Conservation (phyloP, 2,797 vertebrate species). For the Malacoraja senta region DNA sequence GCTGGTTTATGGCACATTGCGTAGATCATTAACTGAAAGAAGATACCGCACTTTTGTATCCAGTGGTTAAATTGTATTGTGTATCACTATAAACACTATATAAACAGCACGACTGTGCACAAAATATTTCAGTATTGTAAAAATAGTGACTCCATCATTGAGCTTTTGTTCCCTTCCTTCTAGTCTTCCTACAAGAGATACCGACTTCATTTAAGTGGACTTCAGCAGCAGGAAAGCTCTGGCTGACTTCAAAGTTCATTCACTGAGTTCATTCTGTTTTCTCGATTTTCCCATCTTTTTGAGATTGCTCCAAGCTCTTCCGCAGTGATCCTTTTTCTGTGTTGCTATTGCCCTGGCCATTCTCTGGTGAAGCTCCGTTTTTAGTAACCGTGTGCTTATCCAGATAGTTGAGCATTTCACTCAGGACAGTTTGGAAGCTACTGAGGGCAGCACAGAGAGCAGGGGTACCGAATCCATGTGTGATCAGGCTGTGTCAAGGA, state of each 20-base stretch:
- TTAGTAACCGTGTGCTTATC: conserved; percentile 90
- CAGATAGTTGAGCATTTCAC: conserved; percentile 99
- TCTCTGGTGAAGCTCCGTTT: conserved; percentile 72
- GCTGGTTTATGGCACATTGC: neutral
- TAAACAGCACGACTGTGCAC: conserved; percentile 56
- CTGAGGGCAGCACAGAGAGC: conserved; percentile 96
- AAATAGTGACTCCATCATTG: conserved; percentile 15
- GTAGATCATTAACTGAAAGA: conserved; percentile 39
- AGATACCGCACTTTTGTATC: conserved; percentile 53
- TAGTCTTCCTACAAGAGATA: conserved; percentile 22
- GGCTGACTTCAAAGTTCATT: conserved; percentile 52
- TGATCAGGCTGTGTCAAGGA: conserved; percentile 76
- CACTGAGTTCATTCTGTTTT: conserved; percentile 86
- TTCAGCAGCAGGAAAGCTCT: conserved; percentile 71
- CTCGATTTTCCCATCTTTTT: conserved; percentile 97
- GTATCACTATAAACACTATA: conserved; percentile 57
- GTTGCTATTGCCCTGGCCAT: conserved; percentile 84
- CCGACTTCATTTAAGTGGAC: conserved; percentile 55
- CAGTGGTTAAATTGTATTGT: conserved; percentile 57
- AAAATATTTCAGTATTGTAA: conserved; percentile 50
- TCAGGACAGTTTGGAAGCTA: conserved; percentile 98
- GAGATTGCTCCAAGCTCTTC: conserved; percentile 81
- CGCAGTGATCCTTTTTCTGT: conserved; percentile 87
- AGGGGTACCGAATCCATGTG: conserved; percentile 93
- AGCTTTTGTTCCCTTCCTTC: conserved; percentile 4